Conservation (phyloP, 53 echinoderm and acorn worm species). For the Patiria pectinifera region DNA sequence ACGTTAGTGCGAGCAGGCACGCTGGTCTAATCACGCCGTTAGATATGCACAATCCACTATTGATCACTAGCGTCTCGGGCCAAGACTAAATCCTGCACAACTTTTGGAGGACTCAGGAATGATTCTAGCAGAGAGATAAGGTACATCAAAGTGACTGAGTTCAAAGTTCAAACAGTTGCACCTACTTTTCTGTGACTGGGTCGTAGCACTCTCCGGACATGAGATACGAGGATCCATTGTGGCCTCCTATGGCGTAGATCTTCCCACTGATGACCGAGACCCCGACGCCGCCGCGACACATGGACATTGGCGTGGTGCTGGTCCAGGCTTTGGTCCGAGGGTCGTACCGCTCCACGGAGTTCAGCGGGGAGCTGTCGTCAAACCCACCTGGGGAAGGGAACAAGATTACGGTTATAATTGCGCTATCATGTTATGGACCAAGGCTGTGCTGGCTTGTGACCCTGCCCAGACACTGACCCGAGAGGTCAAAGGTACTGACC, state of each 20-base stretch:
- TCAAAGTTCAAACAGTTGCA: background rate
- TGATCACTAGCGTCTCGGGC: too few species aligned
- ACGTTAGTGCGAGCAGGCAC: too few species aligned
- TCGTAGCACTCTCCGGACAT: slow-evolving; percentile 93
- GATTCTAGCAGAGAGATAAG: background rate
- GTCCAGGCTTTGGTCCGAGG: slow-evolving; percentile 79
- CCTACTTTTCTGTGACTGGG: slow-evolving; percentile 80
- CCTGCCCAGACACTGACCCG: background rate
- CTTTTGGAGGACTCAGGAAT: too few species aligned
- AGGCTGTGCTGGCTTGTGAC: background rate
- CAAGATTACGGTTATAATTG: background rate
- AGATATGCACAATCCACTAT: too few species aligned
- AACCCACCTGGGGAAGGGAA: slow-evolving; percentile 80
- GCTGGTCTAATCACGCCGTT: too few species aligned
- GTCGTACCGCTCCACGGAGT: slow-evolving; percentile 90
- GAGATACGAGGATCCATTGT: slow-evolving; percentile 91
- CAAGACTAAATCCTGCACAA: too few species aligned
- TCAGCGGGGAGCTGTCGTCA: slow-evolving; percentile 96
- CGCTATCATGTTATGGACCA: background rate
- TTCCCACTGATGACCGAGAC: slow-evolving; percentile 86
- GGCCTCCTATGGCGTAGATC: slow-evolving; percentile 94
- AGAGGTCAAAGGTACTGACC: slow-evolving; percentile 60
- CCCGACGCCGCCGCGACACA: slow-evolving; percentile 92
- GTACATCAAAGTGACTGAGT: background rate
- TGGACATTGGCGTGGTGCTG: slow-evolving; percentile 75